A percentile compares a stretch with the other conserved stretches of the same genome.
These are phyloP conservation scores for Cerastis leucographa DNA, from an alignment of 2,888 invertebrate genomes.

Conservation along the genomic window DNA sequence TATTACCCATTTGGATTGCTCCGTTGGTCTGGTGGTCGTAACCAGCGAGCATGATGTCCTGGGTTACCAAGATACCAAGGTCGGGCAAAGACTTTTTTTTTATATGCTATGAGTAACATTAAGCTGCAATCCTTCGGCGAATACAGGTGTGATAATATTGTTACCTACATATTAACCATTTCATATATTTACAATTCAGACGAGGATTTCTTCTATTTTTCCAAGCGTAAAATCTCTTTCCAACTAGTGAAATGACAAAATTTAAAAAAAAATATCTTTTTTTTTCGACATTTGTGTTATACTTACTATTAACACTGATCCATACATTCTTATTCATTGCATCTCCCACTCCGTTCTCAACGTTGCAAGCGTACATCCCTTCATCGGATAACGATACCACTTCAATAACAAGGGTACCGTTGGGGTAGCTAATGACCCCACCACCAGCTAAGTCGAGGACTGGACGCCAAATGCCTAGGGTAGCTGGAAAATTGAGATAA, in stretches of 20 bases:
- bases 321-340: slow-evolving; percentile 86
- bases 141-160: background rate
- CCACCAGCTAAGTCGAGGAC: slow-evolving; percentile 88
- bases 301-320: slow-evolving; percentile 89
- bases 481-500: slow-evolving; percentile 75
- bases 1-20: background rate
- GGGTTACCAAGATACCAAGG: background rate
- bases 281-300: background rate
- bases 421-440: slow-evolving; percentile 86
- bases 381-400: slow-evolving; percentile 87
- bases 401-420: slow-evolving; percentile 87
- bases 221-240: background rate
- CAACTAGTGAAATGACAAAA: background rate
- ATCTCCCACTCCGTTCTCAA: slow-evolving; percentile 88
- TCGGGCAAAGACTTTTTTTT: background rate
- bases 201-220: background rate
- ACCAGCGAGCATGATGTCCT: background rate
- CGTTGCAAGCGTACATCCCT: slow-evolving; percentile 88
- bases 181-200: too few relatives aligned
- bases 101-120: too few relatives aligned
- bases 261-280: background rate
- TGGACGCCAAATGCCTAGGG: slow-evolving; percentile 88
- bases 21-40: background rate
- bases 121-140: too few relatives aligned
- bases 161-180: too few relatives aligned